Evolutionary conservation across 2,888 invertebrate species (phyloP), one percentile per base, ranked within the genome.

Genomic region (Drosophila emarginata): DNA sequence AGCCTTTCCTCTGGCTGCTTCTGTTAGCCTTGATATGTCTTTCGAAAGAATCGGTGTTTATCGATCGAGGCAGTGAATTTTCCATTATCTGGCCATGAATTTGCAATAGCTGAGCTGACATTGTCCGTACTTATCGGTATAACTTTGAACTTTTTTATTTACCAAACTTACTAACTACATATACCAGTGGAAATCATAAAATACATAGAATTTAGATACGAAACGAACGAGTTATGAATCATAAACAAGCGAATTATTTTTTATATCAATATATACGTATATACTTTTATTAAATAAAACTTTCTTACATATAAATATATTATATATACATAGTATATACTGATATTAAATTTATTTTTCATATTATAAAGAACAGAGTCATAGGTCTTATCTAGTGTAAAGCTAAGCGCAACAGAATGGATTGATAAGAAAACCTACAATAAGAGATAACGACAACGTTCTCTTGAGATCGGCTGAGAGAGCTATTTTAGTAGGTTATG

Each of bases 21-120:
- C 40, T 18, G 7, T 11, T 45, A 45, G 45, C 45, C 45, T 45
- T 45, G 45, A 45, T 45, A 45, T 45, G 45, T 21, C 45, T 21
- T 45, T 18, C 12, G 45, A 21, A 11, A 45, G 45, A 21, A 18
- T 45, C 7, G 21, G 11, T 32, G 9, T 32, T 32, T 32, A 32
- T 32, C 32, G 32, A 32, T 32, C 32, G 32, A 9, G 21, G 45
- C 45, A 12, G 2, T 45, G 21, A 21, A 45, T 15, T 45, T 18
- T 45, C 2, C 45, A 45, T 45, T 45, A 45, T 45, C 45, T 45
- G 45, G 45, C 45, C 45, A 45, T 45, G 45, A 45, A 45, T 45
- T 45, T 45, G 3, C 40, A 7, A 11, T 45, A 45, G 15, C 21
- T 32, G 1, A 32, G 9, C 37, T 21, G 15, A 45, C 18, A 45